Conservation (phyloP, 2,113 vertebrate species). For the Nesoenas mayeri region DNA sequence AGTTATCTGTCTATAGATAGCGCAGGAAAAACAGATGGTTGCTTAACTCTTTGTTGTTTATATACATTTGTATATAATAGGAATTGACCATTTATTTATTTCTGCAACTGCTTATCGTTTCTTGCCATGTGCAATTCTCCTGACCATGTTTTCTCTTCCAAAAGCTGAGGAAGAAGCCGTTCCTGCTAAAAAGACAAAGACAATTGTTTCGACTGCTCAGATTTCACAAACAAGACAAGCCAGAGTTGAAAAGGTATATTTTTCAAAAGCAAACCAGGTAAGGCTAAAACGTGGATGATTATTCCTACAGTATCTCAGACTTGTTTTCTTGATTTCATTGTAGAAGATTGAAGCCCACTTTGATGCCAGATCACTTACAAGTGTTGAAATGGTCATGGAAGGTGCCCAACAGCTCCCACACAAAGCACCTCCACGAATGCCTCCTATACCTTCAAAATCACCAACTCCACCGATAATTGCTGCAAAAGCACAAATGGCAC, state of each 20-base stretch:
- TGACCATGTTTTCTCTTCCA: not conserved
- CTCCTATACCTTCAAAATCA: constrained; percentile 91
- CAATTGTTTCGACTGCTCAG: constrained; percentile 90
- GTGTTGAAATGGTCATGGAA: constrained; percentile 89
- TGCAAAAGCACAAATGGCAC: constrained; percentile 82
- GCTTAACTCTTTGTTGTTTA: not conserved
- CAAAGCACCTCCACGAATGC: constrained; percentile 93
- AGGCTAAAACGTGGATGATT: not conserved
- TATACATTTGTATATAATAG: not conserved
- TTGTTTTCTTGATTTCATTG: constrained; percentile 1
- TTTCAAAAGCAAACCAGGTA: not conserved
- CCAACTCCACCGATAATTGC: constrained; percentile 84
- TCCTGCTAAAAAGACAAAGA: constrained; percentile 95
- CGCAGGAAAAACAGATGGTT: not conserved
- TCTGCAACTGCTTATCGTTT: not conserved
- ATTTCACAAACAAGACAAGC: constrained; percentile 90
- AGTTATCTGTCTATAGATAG: not conserved
- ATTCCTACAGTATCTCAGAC: not conserved
- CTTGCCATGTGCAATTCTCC: not conserved
- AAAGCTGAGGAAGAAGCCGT: constrained; percentile 92
- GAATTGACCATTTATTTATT: not conserved
- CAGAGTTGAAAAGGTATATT: constrained; percentile 87
- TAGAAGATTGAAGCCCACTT: constrained; percentile 91
- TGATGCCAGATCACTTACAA: constrained; percentile 83
- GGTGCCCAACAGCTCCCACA: constrained; percentile 89